These are phyloP conservation scores for Drosophila jambulina DNA, from an alignment of 1,140 invertebrate species.

Conservation along the genomic window DNA sequence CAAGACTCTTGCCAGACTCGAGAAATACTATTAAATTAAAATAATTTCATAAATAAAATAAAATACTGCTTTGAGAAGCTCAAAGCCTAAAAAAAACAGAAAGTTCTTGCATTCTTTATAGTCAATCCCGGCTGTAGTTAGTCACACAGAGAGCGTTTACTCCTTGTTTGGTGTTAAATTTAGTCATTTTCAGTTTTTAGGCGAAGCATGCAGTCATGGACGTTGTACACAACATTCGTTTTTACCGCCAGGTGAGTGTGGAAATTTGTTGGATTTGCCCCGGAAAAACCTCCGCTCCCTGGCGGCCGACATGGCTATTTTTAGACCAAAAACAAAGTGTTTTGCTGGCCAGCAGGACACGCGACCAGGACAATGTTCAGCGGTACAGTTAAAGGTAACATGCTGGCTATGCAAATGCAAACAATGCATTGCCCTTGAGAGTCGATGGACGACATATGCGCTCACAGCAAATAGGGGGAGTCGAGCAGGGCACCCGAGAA, in stretches of 20 bases:
- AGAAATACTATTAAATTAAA: not conserved
- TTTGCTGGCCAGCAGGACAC: slow-evolving; percentile 52
- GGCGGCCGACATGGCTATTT: slow-evolving; percentile 56
- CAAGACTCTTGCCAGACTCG: not conserved
- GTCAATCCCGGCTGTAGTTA: not conserved
- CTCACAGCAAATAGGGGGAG: slow-evolving; percentile 10
- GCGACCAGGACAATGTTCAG: slow-evolving; percentile 37
- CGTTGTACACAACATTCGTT: slow-evolving; percentile 41
- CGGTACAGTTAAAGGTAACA: slow-evolving; percentile 24
- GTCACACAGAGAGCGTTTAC: not conserved
- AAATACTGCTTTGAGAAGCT: not conserved
- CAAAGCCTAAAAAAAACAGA: not conserved
- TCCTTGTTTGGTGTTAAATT: slow-evolving; percentile 33
- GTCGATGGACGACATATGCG: slow-evolving; percentile 64
- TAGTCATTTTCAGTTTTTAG: slow-evolving; percentile 36
- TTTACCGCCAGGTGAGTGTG: slow-evolving; percentile 24
- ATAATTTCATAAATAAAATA: too few relatives aligned
- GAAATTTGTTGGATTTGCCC: slow-evolving; percentile 56
- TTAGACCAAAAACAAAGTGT: slow-evolving; percentile 61
- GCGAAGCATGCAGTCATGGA: slow-evolving; percentile 17
- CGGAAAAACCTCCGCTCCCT: slow-evolving; percentile 44
- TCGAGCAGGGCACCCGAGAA: not conserved
- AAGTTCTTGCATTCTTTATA: not conserved
- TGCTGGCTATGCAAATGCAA: slow-evolving; percentile 66
- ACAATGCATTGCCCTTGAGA: slow-evolving; percentile 71